These are phyloP conservation scores for Oscheius sp. DNA, from an alignment of 1,140 invertebrate genomes.

Conservation along the genomic window DNA sequence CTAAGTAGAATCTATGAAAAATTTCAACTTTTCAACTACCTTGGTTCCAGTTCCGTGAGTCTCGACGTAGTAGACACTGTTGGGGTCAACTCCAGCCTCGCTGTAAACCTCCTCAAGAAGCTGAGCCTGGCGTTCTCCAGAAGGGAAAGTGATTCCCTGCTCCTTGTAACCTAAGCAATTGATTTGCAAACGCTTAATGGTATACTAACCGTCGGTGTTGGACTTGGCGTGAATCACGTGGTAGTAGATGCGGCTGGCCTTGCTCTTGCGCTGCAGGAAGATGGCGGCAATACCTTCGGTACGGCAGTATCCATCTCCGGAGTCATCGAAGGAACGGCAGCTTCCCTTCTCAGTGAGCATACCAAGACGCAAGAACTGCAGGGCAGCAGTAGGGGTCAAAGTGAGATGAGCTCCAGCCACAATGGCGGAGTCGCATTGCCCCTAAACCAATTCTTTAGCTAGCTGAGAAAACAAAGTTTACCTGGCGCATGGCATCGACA, in stretches of 20 bases:
- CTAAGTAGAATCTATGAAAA: background rate
- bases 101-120: conserved; percentile 81
- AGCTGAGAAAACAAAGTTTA: too few relatives aligned
- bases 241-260: conserved; percentile 79
- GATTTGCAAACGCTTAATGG: background rate
- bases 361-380: conserved; percentile 85
- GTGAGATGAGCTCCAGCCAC: conserved; percentile 82
- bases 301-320: conserved; percentile 84
- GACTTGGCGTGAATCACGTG: conserved; percentile 78
- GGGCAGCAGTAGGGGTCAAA: conserved; percentile 79
- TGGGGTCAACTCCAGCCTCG: conserved; percentile 77
- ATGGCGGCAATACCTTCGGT: conserved; percentile 81
- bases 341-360: conserved; percentile 85
- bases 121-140: conserved; percentile 78
- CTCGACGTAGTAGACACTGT: conserved; percentile 81
- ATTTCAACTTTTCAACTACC: conserved; percentile 17
- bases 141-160: conserved; percentile 81
- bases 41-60: conserved; percentile 91
- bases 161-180: conserved; percentile 70
- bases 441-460: conserved; percentile 58
- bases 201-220: conserved; percentile 75
- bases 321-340: conserved; percentile 88
- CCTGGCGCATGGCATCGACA: conserved; percentile 72
- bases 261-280: conserved; percentile 74
- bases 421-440: conserved; percentile 85